phyloP scores from a whole-genome alignment of 2,797 vertebrate species.

The Steatocranus sp. region DNA sequence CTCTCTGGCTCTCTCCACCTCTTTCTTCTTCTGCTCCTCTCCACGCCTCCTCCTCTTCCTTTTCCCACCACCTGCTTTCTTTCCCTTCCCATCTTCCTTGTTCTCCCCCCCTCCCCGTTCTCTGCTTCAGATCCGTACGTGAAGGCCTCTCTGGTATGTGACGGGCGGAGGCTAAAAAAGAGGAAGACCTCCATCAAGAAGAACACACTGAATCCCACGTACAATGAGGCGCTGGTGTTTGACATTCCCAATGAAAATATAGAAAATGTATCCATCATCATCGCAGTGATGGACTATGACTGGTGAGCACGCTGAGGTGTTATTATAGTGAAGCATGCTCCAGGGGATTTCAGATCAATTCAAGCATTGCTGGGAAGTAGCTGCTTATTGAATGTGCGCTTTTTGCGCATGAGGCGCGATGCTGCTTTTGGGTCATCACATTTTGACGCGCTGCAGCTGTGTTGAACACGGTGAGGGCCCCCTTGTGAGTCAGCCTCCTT shows the following conservation, averaged over 20 bases:
- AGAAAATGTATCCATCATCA: slow-evolving; percentile 86
- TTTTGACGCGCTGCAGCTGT: slow-evolving; percentile 14
- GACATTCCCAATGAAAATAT: slow-evolving; percentile 94
- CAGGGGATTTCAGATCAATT: background rate
- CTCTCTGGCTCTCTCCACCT: background rate
- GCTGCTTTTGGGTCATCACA: slow-evolving; percentile 13
- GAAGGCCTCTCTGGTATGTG: slow-evolving; percentile 91
- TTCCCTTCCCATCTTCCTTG: background rate
- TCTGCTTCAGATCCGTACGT: slow-evolving; percentile 85
- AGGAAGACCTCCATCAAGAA: slow-evolving; percentile 96
- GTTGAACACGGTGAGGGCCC: slow-evolving; percentile 41
- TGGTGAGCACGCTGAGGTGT: slow-evolving; percentile 75
- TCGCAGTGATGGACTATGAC: slow-evolving; percentile 94
- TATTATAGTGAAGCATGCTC: background rate
- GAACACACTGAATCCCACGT: slow-evolving; percentile 93
- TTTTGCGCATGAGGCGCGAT: background rate
- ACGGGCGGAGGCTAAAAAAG: slow-evolving; percentile 90
- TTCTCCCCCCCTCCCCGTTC: background rate
- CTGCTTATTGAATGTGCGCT: background rate
- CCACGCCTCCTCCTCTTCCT: background rate
- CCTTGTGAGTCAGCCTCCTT: slow-evolving; percentile 53
- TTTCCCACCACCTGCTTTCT: background rate
- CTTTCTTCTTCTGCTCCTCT: background rate
- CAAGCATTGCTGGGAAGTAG: background rate
- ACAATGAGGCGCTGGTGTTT: slow-evolving; percentile 94